Evolutionary conservation across 2,797 vertebrate species (phyloP).

Genomic region (Crenichthys baileyi): DNA sequence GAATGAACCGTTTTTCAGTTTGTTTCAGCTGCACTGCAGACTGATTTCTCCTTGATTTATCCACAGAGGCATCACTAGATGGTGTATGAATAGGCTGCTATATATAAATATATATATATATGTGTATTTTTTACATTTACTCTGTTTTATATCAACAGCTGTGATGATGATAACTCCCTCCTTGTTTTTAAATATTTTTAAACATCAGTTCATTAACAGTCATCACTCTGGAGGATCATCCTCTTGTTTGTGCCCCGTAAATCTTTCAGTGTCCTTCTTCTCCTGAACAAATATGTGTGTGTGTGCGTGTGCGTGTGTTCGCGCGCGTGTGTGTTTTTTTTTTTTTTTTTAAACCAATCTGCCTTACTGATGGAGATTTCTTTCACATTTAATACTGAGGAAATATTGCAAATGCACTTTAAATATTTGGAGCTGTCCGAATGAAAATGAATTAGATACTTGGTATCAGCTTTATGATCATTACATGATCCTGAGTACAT

Average conservation of each 20-base stretch:
- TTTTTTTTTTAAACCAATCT: conserved; percentile 56
- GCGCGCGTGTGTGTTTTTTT: too few relatives aligned
- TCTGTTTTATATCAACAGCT: conserved; percentile 66
- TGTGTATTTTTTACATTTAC: conserved; percentile 68
- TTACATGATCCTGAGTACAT: conserved; percentile 91
- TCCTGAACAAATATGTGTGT: conserved; percentile 61
- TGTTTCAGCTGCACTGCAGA: conserved; percentile 34
- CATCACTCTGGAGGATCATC: conserved; percentile 48
- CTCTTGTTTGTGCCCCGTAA: conserved; percentile 35
- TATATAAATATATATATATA: conserved; percentile 12
- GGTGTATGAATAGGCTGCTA: conserved; percentile 84
- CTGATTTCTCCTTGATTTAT: conserved; percentile 49
- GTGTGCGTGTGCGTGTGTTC: too few relatives aligned
- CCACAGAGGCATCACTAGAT: conserved; percentile 64
- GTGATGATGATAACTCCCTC: conserved; percentile 57
- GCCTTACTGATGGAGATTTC: conserved; percentile 82
- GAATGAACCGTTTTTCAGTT: conserved; percentile 17
- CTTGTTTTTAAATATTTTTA: conserved; percentile 30
- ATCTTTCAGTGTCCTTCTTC: conserved; percentile 54
- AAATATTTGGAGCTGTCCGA: conserved; percentile 91
- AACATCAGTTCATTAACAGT: conserved; percentile 43
- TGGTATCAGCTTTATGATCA: conserved; percentile 96
- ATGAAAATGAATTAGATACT: conserved; percentile 90
- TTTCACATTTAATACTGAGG: conserved; percentile 77
- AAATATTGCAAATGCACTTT: conserved; percentile 94